phyloP scores from a whole-genome alignment of 2,113 vertebrate genomes.

The Eptesicus fuscus region DNA sequence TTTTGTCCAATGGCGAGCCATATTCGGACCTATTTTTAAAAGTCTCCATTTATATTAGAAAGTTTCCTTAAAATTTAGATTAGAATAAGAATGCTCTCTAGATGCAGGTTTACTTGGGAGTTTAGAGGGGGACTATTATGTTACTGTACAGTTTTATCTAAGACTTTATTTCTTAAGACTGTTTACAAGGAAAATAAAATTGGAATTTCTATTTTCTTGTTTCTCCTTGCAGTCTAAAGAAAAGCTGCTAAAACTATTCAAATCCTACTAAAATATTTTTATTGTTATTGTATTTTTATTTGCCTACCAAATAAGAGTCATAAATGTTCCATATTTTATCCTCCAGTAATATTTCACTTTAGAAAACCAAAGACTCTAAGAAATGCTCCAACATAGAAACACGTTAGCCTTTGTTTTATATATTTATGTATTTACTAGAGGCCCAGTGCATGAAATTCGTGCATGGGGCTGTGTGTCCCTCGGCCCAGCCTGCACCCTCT shows the following conservation, averaged over 20 bases:
- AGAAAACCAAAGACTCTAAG: neutral
- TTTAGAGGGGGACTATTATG: neutral
- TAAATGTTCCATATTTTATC: neutral
- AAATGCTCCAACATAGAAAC: neutral
- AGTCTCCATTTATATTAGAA: neutral
- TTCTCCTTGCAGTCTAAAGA: neutral
- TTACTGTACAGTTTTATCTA: neutral
- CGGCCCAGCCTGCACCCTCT: no score
- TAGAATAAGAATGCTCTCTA: neutral
- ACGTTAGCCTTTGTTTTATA: neutral
- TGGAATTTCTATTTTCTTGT: neutral
- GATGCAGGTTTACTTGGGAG: neutral
- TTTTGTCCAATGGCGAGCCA: neutral
- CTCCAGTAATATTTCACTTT: neutral
- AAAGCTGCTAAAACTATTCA: neutral
- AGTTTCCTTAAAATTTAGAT: neutral
- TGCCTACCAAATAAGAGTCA: neutral
- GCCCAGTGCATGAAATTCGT: no score
- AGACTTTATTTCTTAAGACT: neutral
- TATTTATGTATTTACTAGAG: neutral
- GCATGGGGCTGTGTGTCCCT: no score
- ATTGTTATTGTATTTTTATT: neutral
- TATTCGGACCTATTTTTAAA: neutral
- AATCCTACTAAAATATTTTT: neutral
- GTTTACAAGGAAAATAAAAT: conserved; percentile 29